Evolutionary conservation across 2,113 vertebrate genomes (phyloP).

Genomic region (Cisticola juncidis): DNA sequence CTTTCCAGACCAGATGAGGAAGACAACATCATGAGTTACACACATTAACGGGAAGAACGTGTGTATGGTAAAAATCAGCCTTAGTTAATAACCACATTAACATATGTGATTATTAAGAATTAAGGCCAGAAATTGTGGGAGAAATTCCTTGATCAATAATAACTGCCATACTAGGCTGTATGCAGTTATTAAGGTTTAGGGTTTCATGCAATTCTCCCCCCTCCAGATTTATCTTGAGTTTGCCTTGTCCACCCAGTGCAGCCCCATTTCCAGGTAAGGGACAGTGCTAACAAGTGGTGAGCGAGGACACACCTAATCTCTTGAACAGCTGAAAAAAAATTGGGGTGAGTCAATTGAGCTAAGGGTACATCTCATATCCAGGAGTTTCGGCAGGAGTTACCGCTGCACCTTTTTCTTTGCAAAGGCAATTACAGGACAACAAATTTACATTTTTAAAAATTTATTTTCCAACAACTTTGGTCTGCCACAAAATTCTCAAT

Average conservation of each 20-base stretch:
- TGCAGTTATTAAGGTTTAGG: constrained; percentile 77
- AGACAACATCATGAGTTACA: constrained; percentile 67
- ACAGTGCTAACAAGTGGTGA: constrained; percentile 90
- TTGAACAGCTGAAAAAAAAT: constrained; percentile 73
- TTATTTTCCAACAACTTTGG: constrained; percentile 43
- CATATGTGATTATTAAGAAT: constrained; percentile 87
- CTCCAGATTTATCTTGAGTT: constrained; percentile 23
- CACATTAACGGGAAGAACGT: constrained; percentile 72
- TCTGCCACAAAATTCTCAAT: constrained; percentile 51
- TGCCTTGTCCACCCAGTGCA: constrained; percentile 1
- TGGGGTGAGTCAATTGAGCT: constrained; percentile 54
- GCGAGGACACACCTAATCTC: constrained; percentile 85
- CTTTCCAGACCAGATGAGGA: constrained; percentile 72
- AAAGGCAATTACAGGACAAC: constrained; percentile 49
- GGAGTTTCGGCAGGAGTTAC: constrained; percentile 44
- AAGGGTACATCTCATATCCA: constrained; percentile 50
- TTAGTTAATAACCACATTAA: constrained; percentile 90
- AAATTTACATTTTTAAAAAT: background rate
- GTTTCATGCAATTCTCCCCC: constrained; percentile 87
- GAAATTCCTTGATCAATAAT: constrained; percentile 73
- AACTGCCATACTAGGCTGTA: constrained; percentile 75
- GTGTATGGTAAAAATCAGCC: constrained; percentile 87
- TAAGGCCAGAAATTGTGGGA: constrained; percentile 76
- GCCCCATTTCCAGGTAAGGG: constrained; percentile 66
- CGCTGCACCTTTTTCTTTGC: constrained; percentile 39